Percentiles rank a stretch among this genome's conserved stretches.
Evolutionary conservation across 2,113 vertebrate genomes (phyloP).

Genomic region (Platycercus adscitus): DNA sequence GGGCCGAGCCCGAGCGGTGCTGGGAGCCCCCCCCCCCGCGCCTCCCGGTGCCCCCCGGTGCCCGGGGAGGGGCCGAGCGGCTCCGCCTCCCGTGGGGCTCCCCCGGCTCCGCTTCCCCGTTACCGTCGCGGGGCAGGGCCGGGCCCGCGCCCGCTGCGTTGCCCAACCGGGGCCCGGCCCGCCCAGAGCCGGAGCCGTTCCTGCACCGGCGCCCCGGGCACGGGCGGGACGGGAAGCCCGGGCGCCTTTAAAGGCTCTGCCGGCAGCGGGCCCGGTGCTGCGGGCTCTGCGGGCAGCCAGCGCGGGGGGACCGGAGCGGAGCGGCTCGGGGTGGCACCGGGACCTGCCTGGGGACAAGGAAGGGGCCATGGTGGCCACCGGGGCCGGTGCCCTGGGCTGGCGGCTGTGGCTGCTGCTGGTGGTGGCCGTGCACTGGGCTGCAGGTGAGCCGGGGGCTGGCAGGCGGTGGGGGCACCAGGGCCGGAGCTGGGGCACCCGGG

Average conservation of each 20-base stretch:
- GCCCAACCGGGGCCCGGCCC: background rate
- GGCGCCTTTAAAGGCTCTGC: background rate
- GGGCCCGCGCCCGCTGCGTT: background rate
- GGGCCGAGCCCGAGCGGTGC: background rate
- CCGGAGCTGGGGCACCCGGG: background rate
- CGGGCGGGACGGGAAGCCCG: background rate
- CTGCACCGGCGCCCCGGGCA: background rate
- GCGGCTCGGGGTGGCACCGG: background rate
- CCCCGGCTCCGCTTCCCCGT: background rate
- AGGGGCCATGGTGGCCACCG: background rate
- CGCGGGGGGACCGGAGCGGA: too few relatives aligned
- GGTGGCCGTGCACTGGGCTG: background rate
- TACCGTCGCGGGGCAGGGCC: background rate
- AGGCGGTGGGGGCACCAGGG: too few relatives aligned
- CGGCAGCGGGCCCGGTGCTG: background rate
- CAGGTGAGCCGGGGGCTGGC: background rate
- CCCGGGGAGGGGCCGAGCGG: too few relatives aligned
- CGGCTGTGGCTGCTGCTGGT: background rate
- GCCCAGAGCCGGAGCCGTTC: background rate
- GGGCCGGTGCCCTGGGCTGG: background rate
- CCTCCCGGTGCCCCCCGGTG: too few relatives aligned
- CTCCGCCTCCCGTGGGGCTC: background rate
- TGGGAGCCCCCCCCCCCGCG: background rate
- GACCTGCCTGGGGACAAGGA: background rate
- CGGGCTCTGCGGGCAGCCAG: too few relatives aligned